A percentile compares a stretch with the other conserved stretches of the same genome.
Conservation (phyloP, 2,888 invertebrate species). For the Tridacna gigas region DNA sequence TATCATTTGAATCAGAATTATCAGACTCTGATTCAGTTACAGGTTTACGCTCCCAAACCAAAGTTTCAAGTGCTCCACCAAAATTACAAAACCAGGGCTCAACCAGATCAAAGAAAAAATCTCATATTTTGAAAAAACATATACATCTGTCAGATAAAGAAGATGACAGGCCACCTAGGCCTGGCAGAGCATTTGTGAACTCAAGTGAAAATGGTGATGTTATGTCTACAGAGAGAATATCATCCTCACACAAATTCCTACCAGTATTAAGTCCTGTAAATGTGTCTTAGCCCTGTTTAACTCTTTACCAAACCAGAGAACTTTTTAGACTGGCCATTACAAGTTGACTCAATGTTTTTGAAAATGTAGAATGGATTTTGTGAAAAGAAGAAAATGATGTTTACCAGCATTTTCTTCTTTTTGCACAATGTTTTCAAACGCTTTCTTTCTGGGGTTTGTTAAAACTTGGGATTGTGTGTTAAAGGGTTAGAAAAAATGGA, state of each 20-base stretch:
- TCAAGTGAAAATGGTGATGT: constrained; percentile 3
- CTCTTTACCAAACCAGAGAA: neutral
- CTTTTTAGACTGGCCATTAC: neutral
- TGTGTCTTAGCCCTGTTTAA: constrained; percentile 40
- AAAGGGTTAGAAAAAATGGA: too few species aligned
- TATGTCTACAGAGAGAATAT: constrained; percentile 1
- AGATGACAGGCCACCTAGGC: constrained; percentile 52
- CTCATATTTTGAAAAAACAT: constrained; percentile 51
- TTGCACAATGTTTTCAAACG: neutral
- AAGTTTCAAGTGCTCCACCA: constrained; percentile 62
- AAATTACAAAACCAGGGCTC: constrained; percentile 48
- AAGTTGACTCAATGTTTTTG: too few species aligned
- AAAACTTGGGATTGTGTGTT: too few species aligned
- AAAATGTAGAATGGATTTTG: neutral
- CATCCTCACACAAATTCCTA: constrained; percentile 16
- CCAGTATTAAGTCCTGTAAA: constrained; percentile 54
- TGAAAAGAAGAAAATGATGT: neutral
- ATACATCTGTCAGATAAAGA: constrained; percentile 26
- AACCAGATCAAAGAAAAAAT: constrained; percentile 55
- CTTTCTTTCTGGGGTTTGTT: too few species aligned
- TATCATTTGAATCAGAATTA: constrained; percentile 55
- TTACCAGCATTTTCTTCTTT: neutral
- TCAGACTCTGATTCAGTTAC: constrained; percentile 57
- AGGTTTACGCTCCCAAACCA: constrained; percentile 27
- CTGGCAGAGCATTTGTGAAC: constrained; percentile 54